Conservation (phyloP, 35 echinoderm and acorn worm genomes). For the Stichopus chloronotus region DNA sequence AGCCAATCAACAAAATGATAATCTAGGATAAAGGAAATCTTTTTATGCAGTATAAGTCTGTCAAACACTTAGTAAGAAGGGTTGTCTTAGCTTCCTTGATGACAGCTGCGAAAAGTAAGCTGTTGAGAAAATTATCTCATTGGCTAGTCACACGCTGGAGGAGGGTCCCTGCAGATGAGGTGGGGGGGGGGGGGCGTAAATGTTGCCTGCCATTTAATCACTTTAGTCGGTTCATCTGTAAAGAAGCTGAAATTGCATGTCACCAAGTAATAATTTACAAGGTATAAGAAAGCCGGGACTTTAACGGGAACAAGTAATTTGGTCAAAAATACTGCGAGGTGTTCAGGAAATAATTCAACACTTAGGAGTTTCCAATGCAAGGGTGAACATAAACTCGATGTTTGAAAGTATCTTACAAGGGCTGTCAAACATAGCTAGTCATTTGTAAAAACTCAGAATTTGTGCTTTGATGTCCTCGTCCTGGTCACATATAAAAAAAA, state of each 20-base stretch:
- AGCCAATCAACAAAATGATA: neutral
- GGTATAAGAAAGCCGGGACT: neutral
- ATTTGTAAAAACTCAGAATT: neutral
- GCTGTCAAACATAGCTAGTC: neutral
- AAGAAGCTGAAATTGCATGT: neutral
- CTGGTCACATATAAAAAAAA: constrained; percentile 39
- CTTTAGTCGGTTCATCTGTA: neutral
- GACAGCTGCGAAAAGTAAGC: constrained; percentile 5
- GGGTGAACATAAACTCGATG: neutral
- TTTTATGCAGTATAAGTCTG: neutral
- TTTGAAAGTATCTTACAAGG: neutral
- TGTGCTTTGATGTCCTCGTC: constrained; percentile 53
- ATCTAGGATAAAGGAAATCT: neutral
- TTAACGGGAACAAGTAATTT: neutral
- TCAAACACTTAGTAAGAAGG: neutral
- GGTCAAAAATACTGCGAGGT: neutral
- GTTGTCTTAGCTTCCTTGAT: neutral
- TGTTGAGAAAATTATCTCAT: neutral
- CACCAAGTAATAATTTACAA: neutral
- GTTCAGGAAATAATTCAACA: neutral
- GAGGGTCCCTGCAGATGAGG: neutral
- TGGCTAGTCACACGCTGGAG: neutral
- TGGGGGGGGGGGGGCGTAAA: too few species aligned
- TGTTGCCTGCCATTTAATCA: neutral
- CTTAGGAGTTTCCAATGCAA: neutral